Evolutionary conservation across 1,140 invertebrate species (phyloP).

Genomic region (Potamilus streckersoni): DNA sequence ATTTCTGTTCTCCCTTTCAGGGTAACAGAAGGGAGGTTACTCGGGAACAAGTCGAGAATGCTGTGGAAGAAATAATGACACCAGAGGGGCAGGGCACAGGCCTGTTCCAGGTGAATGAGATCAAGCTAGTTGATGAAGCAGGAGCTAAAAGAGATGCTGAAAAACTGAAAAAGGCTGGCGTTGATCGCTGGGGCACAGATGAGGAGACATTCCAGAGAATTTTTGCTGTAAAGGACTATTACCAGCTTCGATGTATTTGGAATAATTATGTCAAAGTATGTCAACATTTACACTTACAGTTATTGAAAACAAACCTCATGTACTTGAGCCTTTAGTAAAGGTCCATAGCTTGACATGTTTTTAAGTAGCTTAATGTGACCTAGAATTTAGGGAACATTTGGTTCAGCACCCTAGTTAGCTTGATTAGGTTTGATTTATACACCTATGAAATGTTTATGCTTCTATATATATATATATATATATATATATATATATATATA

Average conservation of each 20-base stretch:
- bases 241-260: slow-evolving; percentile 58
- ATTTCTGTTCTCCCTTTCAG: slow-evolving; percentile 22
- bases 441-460: too few species aligned
- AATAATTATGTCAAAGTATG: slow-evolving; percentile 63
- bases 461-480: too few species aligned
- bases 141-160: slow-evolving; percentile 52
- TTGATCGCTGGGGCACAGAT: slow-evolving; percentile 70
- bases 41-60: slow-evolving; percentile 38
- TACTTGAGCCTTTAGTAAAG: too few species aligned
- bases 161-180: slow-evolving; percentile 63
- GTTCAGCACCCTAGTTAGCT: too few species aligned
- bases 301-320: too few species aligned
- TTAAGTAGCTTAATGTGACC: too few species aligned
- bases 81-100: slow-evolving; percentile 48
- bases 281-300: not conserved
- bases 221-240: slow-evolving; percentile 55
- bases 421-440: too few species aligned
- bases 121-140: slow-evolving; percentile 42
- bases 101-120: slow-evolving; percentile 54
- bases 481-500: too few species aligned
- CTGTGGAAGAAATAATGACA: slow-evolving; percentile 51
- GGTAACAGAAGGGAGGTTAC: slow-evolving; percentile 49
- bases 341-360: too few species aligned
- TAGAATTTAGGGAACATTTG: too few species aligned
- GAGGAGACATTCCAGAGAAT: slow-evolving; percentile 64